Evolutionary conservation across 2,888 invertebrate genomes (phyloP), one percentile per base, ranked within the genome.

Genomic region (Busseola fusca): DNA sequence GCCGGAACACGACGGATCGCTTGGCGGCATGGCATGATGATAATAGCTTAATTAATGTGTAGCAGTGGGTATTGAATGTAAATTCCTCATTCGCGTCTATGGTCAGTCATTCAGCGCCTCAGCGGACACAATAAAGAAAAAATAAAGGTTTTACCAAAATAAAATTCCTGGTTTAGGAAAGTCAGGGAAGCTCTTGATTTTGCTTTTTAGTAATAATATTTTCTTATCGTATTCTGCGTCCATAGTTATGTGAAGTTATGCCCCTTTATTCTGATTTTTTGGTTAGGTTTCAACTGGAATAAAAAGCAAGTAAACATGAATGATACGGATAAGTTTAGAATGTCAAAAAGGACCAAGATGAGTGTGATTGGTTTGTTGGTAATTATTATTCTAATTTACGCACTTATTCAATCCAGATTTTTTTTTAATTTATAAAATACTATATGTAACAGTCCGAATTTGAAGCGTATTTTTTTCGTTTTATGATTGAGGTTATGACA

Each of bases 91-190:
- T 10, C 14, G 30, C 3, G 52, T 18, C 21, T 30, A 60, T 42
- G 37, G 21, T 40, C 25, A 40, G 30, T 30, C 3, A 57, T 40
- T 42, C 27, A 54, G 14, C 21, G 14, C n/a, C n/a, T 34, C 16
- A 54, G 7, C 7, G 37, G 1, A 9, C 10, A n/a, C 1, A 30
- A n/a, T 50, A 42, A 57, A 12, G n/a, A 10, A 66, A 27, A 14
- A 7, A 18, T 45, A 14, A 30, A 12, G 0, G 16, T 6, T 14
- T 34, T 42, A 99, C 99, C 97, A 97, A 93, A 98, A 99, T 69
- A 97, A 83, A 76, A 99, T 97, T 67, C 98, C 99, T 76, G 97
- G 96, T 91, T 98, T 98, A 0, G 99, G 99, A 92, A 99, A 99
- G 94, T 99, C 97, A 0, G 97, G 97, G 91, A 97, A 98, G 80